phyloP scores from a whole-genome alignment of 2,113 vertebrate species.

The Phrynocephalus versicolor region DNA sequence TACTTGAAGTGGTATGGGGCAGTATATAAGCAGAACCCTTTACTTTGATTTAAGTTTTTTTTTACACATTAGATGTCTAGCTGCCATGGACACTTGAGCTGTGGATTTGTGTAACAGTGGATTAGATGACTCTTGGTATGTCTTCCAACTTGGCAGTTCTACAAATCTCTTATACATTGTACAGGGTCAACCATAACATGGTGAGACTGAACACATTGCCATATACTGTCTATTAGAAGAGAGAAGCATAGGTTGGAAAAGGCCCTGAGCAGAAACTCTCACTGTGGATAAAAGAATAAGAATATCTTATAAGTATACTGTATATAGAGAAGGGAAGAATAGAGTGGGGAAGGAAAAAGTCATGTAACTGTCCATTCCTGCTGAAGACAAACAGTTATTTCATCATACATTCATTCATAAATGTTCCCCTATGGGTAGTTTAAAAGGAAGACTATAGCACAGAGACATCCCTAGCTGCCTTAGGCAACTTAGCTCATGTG shows the following conservation, averaged over 20 bases:
- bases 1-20: no score
- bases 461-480: background rate
- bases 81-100: no score
- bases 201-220: background rate
- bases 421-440: background rate
- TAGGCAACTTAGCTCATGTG: background rate
- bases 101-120: no score
- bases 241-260: background rate
- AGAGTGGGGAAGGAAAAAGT: background rate
- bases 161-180: background rate
- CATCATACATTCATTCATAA: constrained; percentile 4
- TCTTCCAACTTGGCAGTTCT: no score
- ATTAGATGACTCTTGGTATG: no score
- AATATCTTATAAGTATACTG: background rate
- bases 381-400: background rate
- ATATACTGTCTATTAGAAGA: background rate
- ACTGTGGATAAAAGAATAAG: background rate
- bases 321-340: background rate
- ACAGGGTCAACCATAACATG: background rate
- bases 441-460: background rate
- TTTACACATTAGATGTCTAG: no score
- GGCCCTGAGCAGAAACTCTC: background rate
- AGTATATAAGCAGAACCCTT: no score
- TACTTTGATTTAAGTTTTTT: no score
- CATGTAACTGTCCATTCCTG: background rate